Conservation (phyloP, 2,797 vertebrate genomes). For the Esox lucius region DNA sequence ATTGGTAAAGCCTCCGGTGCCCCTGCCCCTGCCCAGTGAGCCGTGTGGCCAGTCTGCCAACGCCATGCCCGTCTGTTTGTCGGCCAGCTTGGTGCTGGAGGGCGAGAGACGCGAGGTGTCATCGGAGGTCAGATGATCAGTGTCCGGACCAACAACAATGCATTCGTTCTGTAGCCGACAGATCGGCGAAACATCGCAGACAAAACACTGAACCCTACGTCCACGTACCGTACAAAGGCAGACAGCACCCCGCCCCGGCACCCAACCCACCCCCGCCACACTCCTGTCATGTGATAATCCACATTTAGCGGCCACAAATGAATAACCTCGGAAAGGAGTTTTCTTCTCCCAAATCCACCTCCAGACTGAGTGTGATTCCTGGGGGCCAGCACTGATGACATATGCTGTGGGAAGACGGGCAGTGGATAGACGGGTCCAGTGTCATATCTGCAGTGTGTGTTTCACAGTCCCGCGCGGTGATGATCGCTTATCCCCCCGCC, state of each 20-base stretch:
- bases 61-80: conserved; percentile 22
- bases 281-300: not conserved
- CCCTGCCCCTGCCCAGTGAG: conserved; percentile 53
- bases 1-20: conserved; percentile 51
- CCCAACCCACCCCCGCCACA: not conserved
- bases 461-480: conserved; percentile 61
- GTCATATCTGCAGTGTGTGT: conserved; percentile 70
- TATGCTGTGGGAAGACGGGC: conserved; percentile 58
- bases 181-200: not conserved
- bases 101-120: not conserved
- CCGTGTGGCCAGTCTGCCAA: conserved; percentile 42
- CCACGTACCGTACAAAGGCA: conserved; percentile 5
- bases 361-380: conserved; percentile 56
- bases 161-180: not conserved
- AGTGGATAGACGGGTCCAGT: conserved; percentile 64
- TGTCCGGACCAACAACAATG: not conserved
- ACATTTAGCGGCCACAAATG: conserved; percentile 19
- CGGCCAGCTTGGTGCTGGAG: conserved; percentile 11
- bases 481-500: conserved; percentile 76
- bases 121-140: conserved; percentile 9
- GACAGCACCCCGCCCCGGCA: not conserved
- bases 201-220: not conserved
- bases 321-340: not conserved
- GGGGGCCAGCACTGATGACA: conserved; percentile 54
- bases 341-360: conserved; percentile 36